Percentiles rank a stretch among this genome's conserved stretches.
These are phyloP conservation scores for Diabrotica undecimpunctata DNA, from an alignment of 1,140 invertebrate genomes.

Conservation along the genomic window DNA sequence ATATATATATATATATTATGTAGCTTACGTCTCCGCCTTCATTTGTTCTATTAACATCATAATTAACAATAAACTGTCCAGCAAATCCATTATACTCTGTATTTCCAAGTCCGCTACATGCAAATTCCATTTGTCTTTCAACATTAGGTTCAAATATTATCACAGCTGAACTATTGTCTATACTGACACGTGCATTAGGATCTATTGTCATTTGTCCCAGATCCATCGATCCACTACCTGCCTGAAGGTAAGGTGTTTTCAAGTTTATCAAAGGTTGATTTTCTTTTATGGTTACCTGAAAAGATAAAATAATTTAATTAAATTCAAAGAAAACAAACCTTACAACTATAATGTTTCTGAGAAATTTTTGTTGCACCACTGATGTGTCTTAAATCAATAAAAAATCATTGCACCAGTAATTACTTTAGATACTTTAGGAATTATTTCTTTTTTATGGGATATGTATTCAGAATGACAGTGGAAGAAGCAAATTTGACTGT, in stretches of 20 bases:
- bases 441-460: too few species aligned
- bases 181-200: conserved; percentile 31
- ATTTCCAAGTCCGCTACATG: conserved; percentile 30
- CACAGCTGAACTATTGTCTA: conserved; percentile 22
- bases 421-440: too few species aligned
- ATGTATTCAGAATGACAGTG: too few species aligned
- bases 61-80: conserved; percentile 62
- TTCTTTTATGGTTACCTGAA: conserved; percentile 55
- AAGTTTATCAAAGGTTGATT: conserved; percentile 53
- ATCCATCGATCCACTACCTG: conserved; percentile 40
- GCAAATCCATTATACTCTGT: conserved; percentile 50
- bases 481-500: too few species aligned
- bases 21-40: conserved; percentile 53
- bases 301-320: too few species aligned
- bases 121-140: conserved; percentile 49
- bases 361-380: too few species aligned
- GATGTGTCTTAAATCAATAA: too few species aligned
- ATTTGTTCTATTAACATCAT: conserved; percentile 56
- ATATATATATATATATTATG: too few species aligned
- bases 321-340: too few species aligned
- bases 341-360: too few species aligned
- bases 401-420: too few species aligned
- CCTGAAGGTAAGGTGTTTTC: conserved; percentile 54
- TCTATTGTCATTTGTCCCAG: conserved; percentile 29
- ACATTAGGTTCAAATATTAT: conserved; percentile 49